These are phyloP conservation scores for Ceriagrion tenellum DNA, from an alignment of 2,888 invertebrate genomes.

Conservation along the genomic window DNA sequence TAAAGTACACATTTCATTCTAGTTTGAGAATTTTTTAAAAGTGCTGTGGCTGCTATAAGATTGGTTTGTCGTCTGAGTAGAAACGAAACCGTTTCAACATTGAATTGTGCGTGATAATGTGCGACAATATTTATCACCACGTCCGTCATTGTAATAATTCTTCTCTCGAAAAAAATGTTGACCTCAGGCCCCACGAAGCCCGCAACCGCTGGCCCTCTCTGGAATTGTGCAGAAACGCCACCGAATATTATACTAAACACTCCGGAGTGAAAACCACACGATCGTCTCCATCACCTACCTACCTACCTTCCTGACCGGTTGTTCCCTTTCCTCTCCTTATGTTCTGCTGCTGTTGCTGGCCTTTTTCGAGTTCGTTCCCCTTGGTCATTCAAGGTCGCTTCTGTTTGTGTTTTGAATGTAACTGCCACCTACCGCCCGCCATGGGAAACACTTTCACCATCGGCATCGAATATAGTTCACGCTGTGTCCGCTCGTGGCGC, in stretches of 20 bases:
- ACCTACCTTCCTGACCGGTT: not conserved
- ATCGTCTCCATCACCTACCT: not conserved
- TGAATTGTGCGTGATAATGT: too few relatives aligned
- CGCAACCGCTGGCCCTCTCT: too few relatives aligned
- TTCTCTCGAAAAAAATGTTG: too few relatives aligned
- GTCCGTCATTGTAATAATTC: too few relatives aligned
- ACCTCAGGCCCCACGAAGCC: too few relatives aligned
- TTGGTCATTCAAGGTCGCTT: slow-evolving; percentile 4
- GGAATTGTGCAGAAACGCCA: not conserved
- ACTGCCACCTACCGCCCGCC: not conserved
- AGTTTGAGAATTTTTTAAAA: too few relatives aligned
- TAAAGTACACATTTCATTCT: too few relatives aligned
- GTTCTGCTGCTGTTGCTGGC: not conserved
- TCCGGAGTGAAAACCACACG: not conserved
- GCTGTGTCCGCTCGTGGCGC: not conserved
- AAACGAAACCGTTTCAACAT: too few relatives aligned
- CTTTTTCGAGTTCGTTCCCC: slow-evolving; percentile 31
- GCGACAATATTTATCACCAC: too few relatives aligned
- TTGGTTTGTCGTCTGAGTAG: too few relatives aligned
- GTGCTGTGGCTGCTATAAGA: too few relatives aligned
- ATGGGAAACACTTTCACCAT: not conserved
- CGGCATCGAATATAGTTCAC: not conserved
- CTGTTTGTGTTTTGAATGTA: slow-evolving; percentile 11
- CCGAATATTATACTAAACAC: not conserved
- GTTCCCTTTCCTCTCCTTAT: not conserved